Conservation (phyloP, 1,140 invertebrate species). For the Calliphora vicina region DNA sequence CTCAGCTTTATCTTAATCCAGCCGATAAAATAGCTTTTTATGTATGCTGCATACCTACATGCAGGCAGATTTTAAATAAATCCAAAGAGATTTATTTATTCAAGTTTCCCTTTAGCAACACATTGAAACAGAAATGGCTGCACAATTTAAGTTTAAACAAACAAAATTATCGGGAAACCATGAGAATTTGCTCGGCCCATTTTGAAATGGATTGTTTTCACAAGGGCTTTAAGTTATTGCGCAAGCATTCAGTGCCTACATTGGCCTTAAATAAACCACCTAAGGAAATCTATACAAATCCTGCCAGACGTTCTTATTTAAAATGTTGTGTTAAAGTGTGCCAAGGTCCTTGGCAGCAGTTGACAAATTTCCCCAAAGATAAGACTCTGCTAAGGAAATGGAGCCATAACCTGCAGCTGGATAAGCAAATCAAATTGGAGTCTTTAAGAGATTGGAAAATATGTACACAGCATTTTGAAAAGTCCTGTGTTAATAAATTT, state of each 20-base stretch:
- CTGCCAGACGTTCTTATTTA: not conserved
- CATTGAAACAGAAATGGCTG: conserved; percentile 52
- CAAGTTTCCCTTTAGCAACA: conserved; percentile 48
- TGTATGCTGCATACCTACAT: conserved; percentile 50
- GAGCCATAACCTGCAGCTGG: conserved; percentile 37
- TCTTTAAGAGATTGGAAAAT: not conserved
- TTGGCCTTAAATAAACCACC: not conserved
- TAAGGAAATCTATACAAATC: not conserved
- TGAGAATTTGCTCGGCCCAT: not conserved
- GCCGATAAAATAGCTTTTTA: not conserved
- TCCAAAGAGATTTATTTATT: conserved; percentile 48
- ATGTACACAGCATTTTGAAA: conserved; percentile 8
- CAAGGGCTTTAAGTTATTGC: not conserved
- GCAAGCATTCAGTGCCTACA: not conserved
- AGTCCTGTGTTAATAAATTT: not conserved
- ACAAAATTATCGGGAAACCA: not conserved
- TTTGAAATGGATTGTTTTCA: conserved; percentile 21
- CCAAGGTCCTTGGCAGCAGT: not conserved
- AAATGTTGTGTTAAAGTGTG: conserved; percentile 35
- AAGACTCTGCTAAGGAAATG: conserved; percentile 32
- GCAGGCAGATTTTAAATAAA: conserved; percentile 48
- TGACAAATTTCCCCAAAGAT: not conserved
- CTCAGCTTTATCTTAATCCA: conserved; percentile 42
- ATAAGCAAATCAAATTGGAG: not conserved
- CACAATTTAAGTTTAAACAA: conserved; percentile 50